A percentile compares a stretch with the other conserved stretches of the same genome.
Evolutionary conservation across 2,888 invertebrate species (phyloP).

Genomic region (Schizaphis graminum): DNA sequence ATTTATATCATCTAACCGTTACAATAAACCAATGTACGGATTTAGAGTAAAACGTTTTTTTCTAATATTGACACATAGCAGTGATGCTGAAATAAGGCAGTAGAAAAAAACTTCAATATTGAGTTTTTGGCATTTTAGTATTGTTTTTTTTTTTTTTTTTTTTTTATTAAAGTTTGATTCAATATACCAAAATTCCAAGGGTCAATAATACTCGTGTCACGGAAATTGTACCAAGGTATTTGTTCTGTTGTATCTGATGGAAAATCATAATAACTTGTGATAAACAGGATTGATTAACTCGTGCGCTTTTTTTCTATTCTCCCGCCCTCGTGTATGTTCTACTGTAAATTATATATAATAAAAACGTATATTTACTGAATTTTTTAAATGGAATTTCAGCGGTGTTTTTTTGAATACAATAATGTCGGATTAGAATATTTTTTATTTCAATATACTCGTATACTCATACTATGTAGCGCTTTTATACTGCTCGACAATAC

Average conservation of each 20-base stretch:
- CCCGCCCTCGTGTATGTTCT: neutral
- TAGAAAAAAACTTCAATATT: neutral
- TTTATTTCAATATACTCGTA: neutral
- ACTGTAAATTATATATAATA: neutral
- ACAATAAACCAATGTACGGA: neutral
- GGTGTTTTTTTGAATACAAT: too few species aligned
- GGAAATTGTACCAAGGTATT: neutral
- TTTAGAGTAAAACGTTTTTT: neutral
- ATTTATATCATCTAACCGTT: neutral
- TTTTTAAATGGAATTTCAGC: neutral
- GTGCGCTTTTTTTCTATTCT: neutral
- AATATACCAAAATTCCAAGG: neutral
- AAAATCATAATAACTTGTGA: constrained; percentile 52
- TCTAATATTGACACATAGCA: constrained; percentile 36
- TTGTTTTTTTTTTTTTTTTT: neutral
- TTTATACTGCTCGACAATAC: neutral
- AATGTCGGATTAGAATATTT: neutral
- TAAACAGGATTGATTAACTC: constrained; percentile 38
- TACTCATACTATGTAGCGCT: neutral
- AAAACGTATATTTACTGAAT: neutral
- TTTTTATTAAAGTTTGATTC: constrained; percentile 30
- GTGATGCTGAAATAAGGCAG: neutral
- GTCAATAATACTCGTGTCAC: constrained; percentile 25
- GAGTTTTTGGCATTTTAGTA: constrained; percentile 10
- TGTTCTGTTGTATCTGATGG: neutral